A percentile compares a stretch with the other conserved stretches of the same genome.
Conservation (phyloP, 2,113 vertebrate species). For the Tautogolabrus adspersus region DNA sequence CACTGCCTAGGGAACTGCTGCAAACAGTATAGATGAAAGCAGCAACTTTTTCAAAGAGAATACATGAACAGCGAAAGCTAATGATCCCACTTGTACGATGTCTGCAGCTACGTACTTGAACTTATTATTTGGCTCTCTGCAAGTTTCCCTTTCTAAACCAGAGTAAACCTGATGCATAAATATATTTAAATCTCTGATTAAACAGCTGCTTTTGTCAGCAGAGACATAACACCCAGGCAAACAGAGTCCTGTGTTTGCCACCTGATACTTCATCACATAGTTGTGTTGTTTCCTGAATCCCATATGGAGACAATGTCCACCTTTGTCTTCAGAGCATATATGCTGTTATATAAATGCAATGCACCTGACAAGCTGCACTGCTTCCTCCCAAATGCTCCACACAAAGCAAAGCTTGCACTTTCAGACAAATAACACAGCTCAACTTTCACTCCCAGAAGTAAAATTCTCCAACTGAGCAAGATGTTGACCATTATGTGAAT, state of each 20-base stretch:
- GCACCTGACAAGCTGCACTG: constrained; percentile 54
- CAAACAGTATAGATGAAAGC: constrained; percentile 55
- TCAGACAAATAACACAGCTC: constrained; percentile 20
- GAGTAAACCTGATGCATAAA: not conserved
- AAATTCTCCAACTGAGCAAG: constrained; percentile 2
- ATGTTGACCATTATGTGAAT: not conserved
- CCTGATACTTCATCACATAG: not conserved
- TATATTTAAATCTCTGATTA: not conserved
- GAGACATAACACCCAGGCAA: not conserved
- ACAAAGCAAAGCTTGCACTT: constrained; percentile 33
- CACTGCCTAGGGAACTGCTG: constrained; percentile 51
- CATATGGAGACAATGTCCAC: constrained; percentile 3
- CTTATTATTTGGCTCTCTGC: not conserved
- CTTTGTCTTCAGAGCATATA: constrained; percentile 7
- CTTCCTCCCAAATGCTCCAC: constrained; percentile 31
- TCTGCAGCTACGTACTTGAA: constrained; percentile 13
- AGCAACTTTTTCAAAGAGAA: constrained; percentile 45
- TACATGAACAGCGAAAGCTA: constrained; percentile 40
- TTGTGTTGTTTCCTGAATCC: not conserved
- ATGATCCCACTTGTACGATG: constrained; percentile 11
- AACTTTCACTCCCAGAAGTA: constrained; percentile 35
- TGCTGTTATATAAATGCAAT: constrained; percentile 41
- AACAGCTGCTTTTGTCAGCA: not conserved
- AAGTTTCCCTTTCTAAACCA: constrained; percentile 5
- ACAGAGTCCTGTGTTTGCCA: constrained; percentile 12